Base-by-base conservation (phyloP, 53 echinoderm and acorn worm genomes). In the Temnopleurus reevesii region DNA sequence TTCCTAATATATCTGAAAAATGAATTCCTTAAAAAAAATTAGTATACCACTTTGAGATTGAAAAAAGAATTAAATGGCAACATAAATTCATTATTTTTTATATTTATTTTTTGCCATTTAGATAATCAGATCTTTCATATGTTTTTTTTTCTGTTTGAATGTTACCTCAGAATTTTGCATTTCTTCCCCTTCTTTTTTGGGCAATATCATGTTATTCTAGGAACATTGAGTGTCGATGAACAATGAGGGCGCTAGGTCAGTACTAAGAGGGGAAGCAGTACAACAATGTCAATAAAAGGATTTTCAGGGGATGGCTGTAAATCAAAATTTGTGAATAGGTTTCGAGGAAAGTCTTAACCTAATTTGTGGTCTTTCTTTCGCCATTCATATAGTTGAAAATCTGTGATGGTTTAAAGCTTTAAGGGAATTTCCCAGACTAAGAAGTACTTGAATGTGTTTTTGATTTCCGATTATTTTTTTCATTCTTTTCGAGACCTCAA, bases 341-440 rank as follows among this genome's bases (percentile, higher is more conserved):
- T 61, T 61, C 4, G 10, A 12, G 61, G 61, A 61, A 63, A 63
- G 63, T 63, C 31, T 41, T 19, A 5, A n/a, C 21, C 19, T 31
- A 63, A 33, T 34, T 63, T 18, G 4, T 63, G 63, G 30, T 77
- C 45, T 47, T 79, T 79, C 79, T 79, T 3, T 28, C 17, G 79
- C 41, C 71, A 8, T 12, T 41, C 36, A n/a, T 71, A 9, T 71
- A 23, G 41, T 71, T 41, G 6, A 41, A 41, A 49, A 49, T 8
- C n/a, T n/a, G n/a, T n/a, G 26, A 46, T 79, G 79, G 79, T 79
- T 79, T 12, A 79, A 49, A 79, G 79, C 79, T 79, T 79, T 79
- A 79, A 79, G 79, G 79, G 46, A 28, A 29, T 29, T 5, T 47
- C 46, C 49, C 79, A 26, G 15, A 29, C 4, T 12, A 79, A 47